Evolutionary conservation across 1,140 invertebrate species (phyloP), one percentile per base, ranked within the genome.

Genomic region (Diachasma alloeum): DNA sequence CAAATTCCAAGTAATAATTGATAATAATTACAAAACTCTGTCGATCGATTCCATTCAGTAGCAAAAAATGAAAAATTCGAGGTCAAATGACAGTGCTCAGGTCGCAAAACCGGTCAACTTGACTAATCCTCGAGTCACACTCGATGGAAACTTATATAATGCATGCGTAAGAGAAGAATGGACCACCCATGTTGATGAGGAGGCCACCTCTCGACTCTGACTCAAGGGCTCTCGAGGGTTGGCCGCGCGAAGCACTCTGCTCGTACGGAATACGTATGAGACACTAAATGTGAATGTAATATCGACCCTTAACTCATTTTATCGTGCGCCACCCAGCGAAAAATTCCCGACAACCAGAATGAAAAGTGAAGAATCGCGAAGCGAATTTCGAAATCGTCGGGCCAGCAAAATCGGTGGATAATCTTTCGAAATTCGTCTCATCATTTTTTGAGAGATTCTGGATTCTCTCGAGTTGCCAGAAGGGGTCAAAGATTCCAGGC

Each of bases 181-280:
- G 88, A 89, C 88, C 88, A 89, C 88, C 88, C 88, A 89, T 86
- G 82, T 85, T 81, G 86, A 86, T 73, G 81, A 79, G 70, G 79
- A 80, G 72, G 69, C 78, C 19, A 63, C 53, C 82, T 82, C 84
- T 87, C 83, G 86, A 87, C 82, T 84, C 79, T 80, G 81, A 79
- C 80, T 85, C 81, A 80, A 87, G 87, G 82, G 82, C 83, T 78
- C 83, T 87, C 70, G 78, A 86, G 85, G 83, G 83, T 86, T 85
- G 84, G 70, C 82, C 85, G 85, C 85, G 85, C 83, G 85, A 86
- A 85, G 82, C 77, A 84, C 84, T 85, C 87, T 87, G n/a, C 17
- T 22, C n/a, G 2, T 59, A 59, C 22, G 11, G 22, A 63, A 63
- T 63, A 63, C 59, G 19, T 63, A 63, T 15, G 59, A 56, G 48